Evolutionary conservation across 2,888 invertebrate species (phyloP).

Genomic region (Erpobdella octoculata): DNA sequence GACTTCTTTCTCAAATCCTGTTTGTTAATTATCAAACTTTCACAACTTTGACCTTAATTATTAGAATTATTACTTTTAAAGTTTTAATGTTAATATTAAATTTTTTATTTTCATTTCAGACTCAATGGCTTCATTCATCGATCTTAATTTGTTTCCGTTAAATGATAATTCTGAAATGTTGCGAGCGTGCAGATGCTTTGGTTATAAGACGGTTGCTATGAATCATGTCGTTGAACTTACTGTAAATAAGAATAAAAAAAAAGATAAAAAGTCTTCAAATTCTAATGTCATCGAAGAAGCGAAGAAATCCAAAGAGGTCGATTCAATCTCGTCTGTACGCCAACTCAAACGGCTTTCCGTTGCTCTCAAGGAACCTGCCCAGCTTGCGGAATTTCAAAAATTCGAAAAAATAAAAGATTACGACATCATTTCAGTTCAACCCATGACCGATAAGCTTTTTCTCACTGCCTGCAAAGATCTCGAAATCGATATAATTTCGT

Average conservation of each 20-base stretch:
- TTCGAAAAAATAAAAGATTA: slow-evolving; percentile 23
- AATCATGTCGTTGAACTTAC: slow-evolving; percentile 10
- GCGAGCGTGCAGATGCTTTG: neutral
- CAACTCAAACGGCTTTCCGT: slow-evolving; percentile 3
- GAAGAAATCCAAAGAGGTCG: neutral
- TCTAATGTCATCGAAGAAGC: neutral
- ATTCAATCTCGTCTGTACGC: neutral
- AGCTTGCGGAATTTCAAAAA: slow-evolving; percentile 22
- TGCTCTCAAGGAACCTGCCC: slow-evolving; percentile 8
- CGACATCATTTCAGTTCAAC: slow-evolving; percentile 29
- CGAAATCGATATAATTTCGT: slow-evolving; percentile 23
- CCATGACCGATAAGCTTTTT: slow-evolving; percentile 31
- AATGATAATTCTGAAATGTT: neutral
- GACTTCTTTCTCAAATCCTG: too few relatives aligned
- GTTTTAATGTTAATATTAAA: too few relatives aligned
- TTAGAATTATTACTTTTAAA: too few relatives aligned
- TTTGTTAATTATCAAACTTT: too few relatives aligned
- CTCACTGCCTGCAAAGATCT: slow-evolving; percentile 26
- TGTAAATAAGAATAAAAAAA: slow-evolving; percentile 1
- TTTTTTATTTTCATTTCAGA: neutral
- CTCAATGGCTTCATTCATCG: neutral
- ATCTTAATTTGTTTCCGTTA: neutral
- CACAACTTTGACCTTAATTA: too few relatives aligned
- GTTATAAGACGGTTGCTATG: slow-evolving; percentile 10
- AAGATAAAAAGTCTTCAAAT: neutral